A percentile compares a stretch with the other conserved stretches of the same genome.
Conservation (phyloP, 2,888 invertebrate species). For the Netelia fuscicornis region DNA sequence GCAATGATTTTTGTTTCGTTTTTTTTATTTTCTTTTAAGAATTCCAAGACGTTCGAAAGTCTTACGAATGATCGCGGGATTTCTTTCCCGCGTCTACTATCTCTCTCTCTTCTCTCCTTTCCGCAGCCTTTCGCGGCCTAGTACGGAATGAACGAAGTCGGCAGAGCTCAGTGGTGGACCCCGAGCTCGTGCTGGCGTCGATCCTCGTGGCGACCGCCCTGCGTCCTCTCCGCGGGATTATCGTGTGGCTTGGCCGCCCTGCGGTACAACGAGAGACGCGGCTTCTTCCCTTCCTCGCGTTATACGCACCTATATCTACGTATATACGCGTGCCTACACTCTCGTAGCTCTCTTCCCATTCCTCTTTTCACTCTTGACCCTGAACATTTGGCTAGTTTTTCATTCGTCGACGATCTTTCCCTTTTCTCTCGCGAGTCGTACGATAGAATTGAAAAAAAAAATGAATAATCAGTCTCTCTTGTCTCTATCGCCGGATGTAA, state of each 20-base stretch:
- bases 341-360: background rate
- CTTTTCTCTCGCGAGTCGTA: background rate
- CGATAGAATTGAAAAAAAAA: too few relatives aligned
- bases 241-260: constrained; percentile 42
- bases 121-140: constrained; percentile 68
- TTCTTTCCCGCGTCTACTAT: constrained; percentile 36
- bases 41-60: background rate
- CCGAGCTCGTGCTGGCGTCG: constrained; percentile 66
- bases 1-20: background rate
- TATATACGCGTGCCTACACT: background rate
- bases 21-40: background rate
- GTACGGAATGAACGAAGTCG: constrained; percentile 66
- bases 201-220: constrained; percentile 67
- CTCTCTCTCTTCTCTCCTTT: constrained; percentile 46
- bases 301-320: background rate
- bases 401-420: background rate
- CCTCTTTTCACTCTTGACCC: background rate
- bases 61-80: background rate
- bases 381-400: background rate
- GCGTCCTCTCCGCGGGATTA: constrained; percentile 65
- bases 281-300: constrained; percentile 52
- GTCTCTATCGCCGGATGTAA: too few relatives aligned
- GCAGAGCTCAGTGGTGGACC: constrained; percentile 55
- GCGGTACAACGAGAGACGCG: constrained; percentile 43
- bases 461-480: too few relatives aligned